A percentile compares a stretch with the other conserved stretches of the same genome.
Conservation (phyloP, 2,797 vertebrate species). For the Valencia hispanica region DNA sequence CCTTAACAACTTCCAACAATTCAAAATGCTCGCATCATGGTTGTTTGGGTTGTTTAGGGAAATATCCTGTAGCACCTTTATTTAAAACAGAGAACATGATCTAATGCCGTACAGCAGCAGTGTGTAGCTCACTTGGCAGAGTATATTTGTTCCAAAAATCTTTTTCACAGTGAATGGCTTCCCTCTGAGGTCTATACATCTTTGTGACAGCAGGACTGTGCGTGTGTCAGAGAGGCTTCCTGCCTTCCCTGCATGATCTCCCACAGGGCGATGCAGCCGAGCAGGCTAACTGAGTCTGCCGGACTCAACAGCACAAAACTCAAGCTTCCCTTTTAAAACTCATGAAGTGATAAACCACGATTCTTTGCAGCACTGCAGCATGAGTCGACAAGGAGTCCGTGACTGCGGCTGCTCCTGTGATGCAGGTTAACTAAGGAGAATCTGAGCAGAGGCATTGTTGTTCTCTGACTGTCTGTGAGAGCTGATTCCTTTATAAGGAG, state of each 20-base stretch:
- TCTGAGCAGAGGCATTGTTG: not conserved
- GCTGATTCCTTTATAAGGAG: not conserved
- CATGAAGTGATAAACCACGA: not conserved
- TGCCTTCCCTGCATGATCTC: conserved; percentile 17
- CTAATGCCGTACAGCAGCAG: not conserved
- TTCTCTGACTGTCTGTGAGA: not conserved
- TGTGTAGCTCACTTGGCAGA: not conserved
- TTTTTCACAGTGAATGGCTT: not conserved
- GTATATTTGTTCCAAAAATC: not conserved
- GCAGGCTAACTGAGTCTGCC: conserved; percentile 5
- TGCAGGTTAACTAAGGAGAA: not conserved
- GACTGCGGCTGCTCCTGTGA: not conserved
- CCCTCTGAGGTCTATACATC: conserved; percentile 14
- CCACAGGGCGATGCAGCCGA: conserved; percentile 5
- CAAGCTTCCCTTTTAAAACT: not conserved
- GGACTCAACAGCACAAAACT: conserved; percentile 5
- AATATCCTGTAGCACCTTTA: not conserved
- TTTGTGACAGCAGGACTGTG: conserved; percentile 21
- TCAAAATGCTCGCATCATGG: not conserved
- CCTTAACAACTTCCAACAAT: not conserved
- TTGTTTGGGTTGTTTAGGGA: not conserved
- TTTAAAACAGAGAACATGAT: not conserved
- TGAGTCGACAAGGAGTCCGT: not conserved
- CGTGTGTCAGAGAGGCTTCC: conserved; percentile 18
- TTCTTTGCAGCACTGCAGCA: not conserved